Conservation (phyloP, 2,888 invertebrate species). For the Cheiracanthium punctorium region DNA sequence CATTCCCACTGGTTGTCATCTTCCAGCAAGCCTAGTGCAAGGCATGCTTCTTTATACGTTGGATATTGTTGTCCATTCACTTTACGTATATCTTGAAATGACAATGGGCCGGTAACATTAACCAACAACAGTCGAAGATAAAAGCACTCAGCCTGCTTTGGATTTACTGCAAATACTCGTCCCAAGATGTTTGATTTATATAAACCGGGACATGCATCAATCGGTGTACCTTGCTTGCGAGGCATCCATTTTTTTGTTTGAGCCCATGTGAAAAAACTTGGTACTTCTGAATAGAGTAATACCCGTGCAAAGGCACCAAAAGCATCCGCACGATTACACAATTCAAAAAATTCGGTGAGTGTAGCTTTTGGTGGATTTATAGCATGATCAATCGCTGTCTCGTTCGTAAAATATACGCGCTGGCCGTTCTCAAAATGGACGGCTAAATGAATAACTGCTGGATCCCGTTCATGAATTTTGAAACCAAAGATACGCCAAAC, state of each 20-base stretch:
- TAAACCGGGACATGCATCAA: constrained; percentile 28
- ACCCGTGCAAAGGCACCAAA: constrained; percentile 46
- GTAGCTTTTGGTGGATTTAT: constrained; percentile 1
- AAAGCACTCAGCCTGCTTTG: background rate
- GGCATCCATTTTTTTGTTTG: constrained; percentile 38
- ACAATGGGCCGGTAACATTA: constrained; percentile 47
- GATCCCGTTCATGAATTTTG: constrained; percentile 72
- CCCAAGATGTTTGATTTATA: constrained; percentile 8
- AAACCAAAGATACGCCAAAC: constrained; percentile 72
- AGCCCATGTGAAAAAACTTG: background rate
- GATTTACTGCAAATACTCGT: background rate
- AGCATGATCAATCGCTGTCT: background rate
- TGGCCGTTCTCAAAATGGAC: background rate
- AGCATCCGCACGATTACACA: constrained; percentile 25
- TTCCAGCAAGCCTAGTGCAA: no score
- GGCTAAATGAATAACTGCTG: constrained; percentile 67
- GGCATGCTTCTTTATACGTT: no score
- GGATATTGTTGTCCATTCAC: no score
- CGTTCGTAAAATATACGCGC: background rate
- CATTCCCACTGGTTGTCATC: no score
- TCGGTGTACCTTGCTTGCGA: constrained; percentile 49
- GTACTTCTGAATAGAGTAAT: background rate
- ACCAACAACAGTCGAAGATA: background rate
- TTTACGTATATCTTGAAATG: no score
- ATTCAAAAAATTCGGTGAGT: constrained; percentile 2